Conservation (phyloP, 1,140 invertebrate species). For the Hypothenemus hampei region DNA sequence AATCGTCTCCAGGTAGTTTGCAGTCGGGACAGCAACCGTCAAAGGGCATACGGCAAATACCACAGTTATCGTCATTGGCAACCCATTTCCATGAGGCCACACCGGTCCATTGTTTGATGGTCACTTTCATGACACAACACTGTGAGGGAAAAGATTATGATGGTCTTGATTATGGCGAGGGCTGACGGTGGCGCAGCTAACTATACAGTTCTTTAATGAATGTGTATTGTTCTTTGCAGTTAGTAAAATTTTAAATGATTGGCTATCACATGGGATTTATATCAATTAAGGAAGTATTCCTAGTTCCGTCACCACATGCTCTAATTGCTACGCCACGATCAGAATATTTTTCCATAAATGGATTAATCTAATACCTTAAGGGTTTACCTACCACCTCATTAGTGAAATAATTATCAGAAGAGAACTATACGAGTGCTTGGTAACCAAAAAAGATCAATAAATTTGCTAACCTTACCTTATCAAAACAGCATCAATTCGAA, state of each 20-base stretch:
- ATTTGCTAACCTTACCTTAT: too few relatives aligned
- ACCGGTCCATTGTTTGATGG: constrained; percentile 69
- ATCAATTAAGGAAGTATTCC: background rate
- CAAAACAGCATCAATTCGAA: too few relatives aligned
- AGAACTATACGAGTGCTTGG: too few relatives aligned
- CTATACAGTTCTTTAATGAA: background rate
- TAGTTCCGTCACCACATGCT: background rate
- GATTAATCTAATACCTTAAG: too few relatives aligned
- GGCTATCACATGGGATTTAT: background rate
- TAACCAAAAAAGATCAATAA: too few relatives aligned
- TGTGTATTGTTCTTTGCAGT: background rate
- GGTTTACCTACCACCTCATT: too few relatives aligned
- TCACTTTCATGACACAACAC: constrained; percentile 9
- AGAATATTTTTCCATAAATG: too few relatives aligned
- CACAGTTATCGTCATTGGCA: constrained; percentile 98
- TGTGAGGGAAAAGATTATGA: background rate
- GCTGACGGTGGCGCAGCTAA: constrained; percentile 4
- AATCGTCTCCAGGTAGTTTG: constrained; percentile 97
- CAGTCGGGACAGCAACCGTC: constrained; percentile 98
- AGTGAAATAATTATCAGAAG: too few relatives aligned
- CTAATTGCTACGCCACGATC: background rate
- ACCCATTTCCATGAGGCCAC: constrained; percentile 98
- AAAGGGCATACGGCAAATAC: constrained; percentile 98
- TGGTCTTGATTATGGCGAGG: too few relatives aligned
- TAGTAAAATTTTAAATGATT: background rate